Base-by-base conservation (phyloP, 1,140 invertebrate species). In the Dufourea novaeangliae region DNA sequence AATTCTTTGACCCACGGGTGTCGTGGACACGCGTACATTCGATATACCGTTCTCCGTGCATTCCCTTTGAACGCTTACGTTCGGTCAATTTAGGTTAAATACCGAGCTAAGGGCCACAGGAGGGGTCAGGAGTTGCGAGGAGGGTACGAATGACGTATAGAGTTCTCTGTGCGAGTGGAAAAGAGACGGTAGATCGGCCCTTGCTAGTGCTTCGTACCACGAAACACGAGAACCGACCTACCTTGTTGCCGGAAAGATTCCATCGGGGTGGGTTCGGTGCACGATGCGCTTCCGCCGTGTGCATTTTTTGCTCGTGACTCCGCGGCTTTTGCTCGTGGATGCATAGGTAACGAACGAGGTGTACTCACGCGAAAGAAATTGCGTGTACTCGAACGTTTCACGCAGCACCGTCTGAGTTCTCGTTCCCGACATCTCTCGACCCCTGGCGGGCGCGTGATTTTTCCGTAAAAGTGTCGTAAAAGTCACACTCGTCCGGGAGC, bases 51-150 rank as follows among this genome's bases (percentile, higher is more conserved):
- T 54, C 17, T 8, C 6, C 7, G 12, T 22, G 5, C 39, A 12
- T 44, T 17, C 57, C 25, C 54, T 14, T 25, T 14, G 41, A 37
- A 25, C 17, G 20, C 37, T 39, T 7, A 11, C 27, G 63, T 27
- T 27, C 63, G 52, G 72, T 2, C 52, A 46, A 69, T 76, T 69
- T 76, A 50, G 54, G 52, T 75, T 75, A 68, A 75, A 75, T 56
- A 37, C 14, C 32, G n/a, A 37, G 29, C 32, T 50, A 64, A 37
- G 29, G 56, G 20, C 12, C 27, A 27, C 6, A 57, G 27, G 5
- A 37, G 39, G 14, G 56, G 57, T 62, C 34, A 39, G 10, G 17
- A 44, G 29, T 73, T 72, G 46, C 25, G 20, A 37, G 6, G 5
- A 20, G 29, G 34, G 37, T 39, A 34, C 57, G 17, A 20, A 25